Evolutionary conservation across 2,888 invertebrate species (phyloP), one percentile per base, ranked within the genome.

Genomic region (Mythimna vitellina): DNA sequence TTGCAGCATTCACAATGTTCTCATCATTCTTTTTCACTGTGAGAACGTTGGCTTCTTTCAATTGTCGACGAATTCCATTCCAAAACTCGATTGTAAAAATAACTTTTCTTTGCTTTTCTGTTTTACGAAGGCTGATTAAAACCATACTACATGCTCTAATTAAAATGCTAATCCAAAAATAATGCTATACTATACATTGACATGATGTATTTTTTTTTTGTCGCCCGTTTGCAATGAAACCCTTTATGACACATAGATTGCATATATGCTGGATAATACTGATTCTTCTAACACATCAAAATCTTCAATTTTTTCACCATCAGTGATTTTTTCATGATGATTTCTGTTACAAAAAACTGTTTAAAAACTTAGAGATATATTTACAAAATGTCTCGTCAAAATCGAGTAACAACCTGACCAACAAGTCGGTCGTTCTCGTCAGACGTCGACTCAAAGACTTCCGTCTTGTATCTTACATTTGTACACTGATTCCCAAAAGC

Each of bases 391-490:
- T 58, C 61, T 68, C 65, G 20, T 58, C 53, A 64, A 82, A 79
- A 61, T n/a, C 65, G 54, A 70, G 53, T 76, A 35, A 66, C 22
- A 25, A 22, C 32, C 25, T 20, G 58, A 29, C 49, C 51, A 25
- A 53, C 35, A 42, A 57, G 38, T 22, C 32, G 22, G 42, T 14
- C 6, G 22, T 25, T 53, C 25, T 46, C 29, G 17, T 54, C 65
- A 56, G 57, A 22, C 35, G 14, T 63, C 17, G 57, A 42, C 14
- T 63, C 17, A 51, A 42, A 54, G 54, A 61, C 63, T 57, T 78
- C 53, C n/a, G 53, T 64, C 57, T 54, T 73, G 8, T 82, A 79
- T 70, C 20, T 57, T 76, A 84, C 71, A 84, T 84, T 82, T 77
- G 65, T 82, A 80, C 86, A 84, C 64, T 82, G 68, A 46, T 58